A percentile compares a stretch with the other conserved stretches of the same genome.
Conservation (phyloP, 2,113 vertebrate species). For the Oplegnathus fasciatus region DNA sequence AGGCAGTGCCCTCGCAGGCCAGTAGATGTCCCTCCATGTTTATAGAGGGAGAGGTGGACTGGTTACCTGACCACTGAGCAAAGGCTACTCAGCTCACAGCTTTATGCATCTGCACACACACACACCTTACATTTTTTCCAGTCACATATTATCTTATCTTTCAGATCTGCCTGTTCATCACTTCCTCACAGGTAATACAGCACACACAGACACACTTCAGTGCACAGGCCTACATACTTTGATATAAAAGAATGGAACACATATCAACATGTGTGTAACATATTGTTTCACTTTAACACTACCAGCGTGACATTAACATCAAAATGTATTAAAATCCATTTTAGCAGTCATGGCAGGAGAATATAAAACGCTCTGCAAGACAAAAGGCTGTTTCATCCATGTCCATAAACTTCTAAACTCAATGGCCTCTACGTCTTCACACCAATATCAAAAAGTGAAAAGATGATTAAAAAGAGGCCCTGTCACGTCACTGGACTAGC, state of each 20-base stretch:
- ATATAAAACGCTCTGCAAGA: constrained; percentile 18
- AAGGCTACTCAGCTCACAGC: not conserved
- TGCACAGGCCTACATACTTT: not conserved
- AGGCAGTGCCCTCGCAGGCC: constrained; percentile 77
- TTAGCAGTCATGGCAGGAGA: constrained; percentile 25
- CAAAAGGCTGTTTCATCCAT: constrained; percentile 11
- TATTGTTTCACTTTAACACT: constrained; percentile 22
- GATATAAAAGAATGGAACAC: constrained; percentile 23
- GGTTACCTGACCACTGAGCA: constrained; percentile 54
- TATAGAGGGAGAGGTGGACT: constrained; percentile 56
- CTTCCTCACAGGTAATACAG: not conserved
- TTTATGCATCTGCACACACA: not conserved
- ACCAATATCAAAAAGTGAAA: constrained; percentile 43
- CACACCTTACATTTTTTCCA: not conserved
- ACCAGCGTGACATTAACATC: constrained; percentile 21
- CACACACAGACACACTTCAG: not conserved
- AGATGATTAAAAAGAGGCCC: constrained; percentile 37
- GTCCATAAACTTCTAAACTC: constrained; percentile 29
- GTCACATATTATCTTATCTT: not conserved
- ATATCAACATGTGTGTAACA: constrained; percentile 16
- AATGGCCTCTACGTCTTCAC: constrained; percentile 14
- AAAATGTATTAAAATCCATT: constrained; percentile 37
- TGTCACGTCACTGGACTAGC: constrained; percentile 12
- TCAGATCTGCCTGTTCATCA: not conserved
- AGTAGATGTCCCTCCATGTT: constrained; percentile 84